These are phyloP conservation scores for Dryococelus australis DNA, from an alignment of 2,888 invertebrate genomes.

Conservation along the genomic window DNA sequence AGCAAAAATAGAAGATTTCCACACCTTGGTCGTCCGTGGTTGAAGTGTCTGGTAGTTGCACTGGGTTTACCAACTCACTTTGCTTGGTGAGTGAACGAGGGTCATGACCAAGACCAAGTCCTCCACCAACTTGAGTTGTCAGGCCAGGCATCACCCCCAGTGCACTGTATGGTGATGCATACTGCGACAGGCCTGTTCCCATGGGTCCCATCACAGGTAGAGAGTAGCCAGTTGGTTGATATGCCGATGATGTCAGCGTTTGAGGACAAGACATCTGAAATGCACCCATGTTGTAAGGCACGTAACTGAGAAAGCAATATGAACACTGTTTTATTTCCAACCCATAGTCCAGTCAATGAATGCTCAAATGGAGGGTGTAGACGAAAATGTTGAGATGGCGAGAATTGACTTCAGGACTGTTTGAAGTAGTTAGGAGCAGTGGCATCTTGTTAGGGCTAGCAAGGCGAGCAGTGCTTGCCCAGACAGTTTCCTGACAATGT, in stretches of 20 bases:
- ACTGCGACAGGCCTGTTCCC: slow-evolving; percentile 62
- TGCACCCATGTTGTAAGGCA: no score
- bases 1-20: slow-evolving; percentile 51
- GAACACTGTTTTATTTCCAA: no score
- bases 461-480: no score
- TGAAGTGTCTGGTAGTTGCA: slow-evolving; percentile 56
- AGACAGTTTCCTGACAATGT: no score
- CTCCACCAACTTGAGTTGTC: slow-evolving; percentile 60
- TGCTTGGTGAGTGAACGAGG: slow-evolving; percentile 62
- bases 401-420: no score
- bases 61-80: slow-evolving; percentile 66
- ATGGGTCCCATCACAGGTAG: slow-evolving; percentile 75
- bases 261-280: slow-evolving; percentile 79
- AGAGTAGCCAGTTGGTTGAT: slow-evolving; percentile 71
- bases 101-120: slow-evolving; percentile 60
- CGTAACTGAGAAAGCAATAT: no score
- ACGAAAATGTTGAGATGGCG: no score
- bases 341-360: no score
- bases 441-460: no score
- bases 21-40: slow-evolving; percentile 61
- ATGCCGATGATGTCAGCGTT: slow-evolving; percentile 67
- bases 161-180: slow-evolving; percentile 59
- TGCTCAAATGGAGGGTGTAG: no score
- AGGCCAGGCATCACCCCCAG: slow-evolving; percentile 58
- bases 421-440: no score